Conservation (phyloP, 2,888 invertebrate genomes). For the Habrosyne pyritoides region DNA sequence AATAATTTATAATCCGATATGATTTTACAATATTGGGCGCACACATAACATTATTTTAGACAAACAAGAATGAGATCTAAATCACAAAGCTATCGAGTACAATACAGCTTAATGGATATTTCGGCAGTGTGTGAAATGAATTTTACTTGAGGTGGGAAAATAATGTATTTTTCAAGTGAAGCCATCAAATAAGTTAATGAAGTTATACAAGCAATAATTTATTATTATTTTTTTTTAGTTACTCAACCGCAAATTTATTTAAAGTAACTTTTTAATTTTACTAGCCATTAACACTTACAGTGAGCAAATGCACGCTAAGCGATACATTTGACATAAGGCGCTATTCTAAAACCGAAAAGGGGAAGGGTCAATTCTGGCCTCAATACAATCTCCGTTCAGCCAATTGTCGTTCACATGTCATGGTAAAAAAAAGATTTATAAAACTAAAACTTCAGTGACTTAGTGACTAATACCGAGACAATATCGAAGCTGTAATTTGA, state of each 20-base stretch:
- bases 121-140: neutral
- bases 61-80: constrained; percentile 7
- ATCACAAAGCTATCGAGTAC: neutral
- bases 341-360: too few species aligned
- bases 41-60: neutral
- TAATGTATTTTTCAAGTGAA: too few species aligned
- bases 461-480: too few species aligned
- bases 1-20: neutral
- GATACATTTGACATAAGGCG: neutral
- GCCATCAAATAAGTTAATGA: too few species aligned
- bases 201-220: too few species aligned
- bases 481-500: too few species aligned
- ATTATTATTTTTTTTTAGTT: neutral
- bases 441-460: too few species aligned
- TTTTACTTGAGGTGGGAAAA: neutral
- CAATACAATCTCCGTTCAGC: too few species aligned
- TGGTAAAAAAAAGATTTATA: too few species aligned
- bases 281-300: neutral
- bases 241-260: too few species aligned
- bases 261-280: neutral
- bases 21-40: neutral
- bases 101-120: constrained; percentile 2
- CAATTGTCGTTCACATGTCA: too few species aligned
- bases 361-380: too few species aligned
- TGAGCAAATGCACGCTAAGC: neutral